Evolutionary conservation across 2,113 vertebrate genomes (phyloP).

Genomic region (Hemichromis elongatus): DNA sequence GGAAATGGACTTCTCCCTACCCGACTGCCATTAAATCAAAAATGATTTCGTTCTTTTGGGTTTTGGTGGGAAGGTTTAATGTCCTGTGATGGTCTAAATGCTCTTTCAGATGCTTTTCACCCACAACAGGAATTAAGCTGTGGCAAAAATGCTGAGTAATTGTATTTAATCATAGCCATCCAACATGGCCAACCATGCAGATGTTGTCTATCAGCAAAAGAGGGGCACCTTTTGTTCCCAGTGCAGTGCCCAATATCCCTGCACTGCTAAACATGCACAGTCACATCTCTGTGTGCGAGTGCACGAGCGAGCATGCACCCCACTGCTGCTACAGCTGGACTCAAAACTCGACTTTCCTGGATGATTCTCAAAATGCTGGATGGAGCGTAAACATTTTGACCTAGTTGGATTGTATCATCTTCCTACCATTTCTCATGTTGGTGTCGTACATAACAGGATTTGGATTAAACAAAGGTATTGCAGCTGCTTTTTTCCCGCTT

Average conservation of each 20-base stretch:
- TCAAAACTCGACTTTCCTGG: constrained; percentile 18
- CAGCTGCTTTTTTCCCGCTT: neutral
- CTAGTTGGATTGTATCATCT: constrained; percentile 10
- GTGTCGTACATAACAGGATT: neutral
- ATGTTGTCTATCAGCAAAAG: neutral
- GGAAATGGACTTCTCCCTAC: neutral
- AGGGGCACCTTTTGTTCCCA: neutral
- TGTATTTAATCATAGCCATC: neutral
- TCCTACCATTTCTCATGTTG: neutral
- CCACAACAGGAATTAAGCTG: neutral
- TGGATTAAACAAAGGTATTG: neutral
- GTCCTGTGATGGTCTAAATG: neutral
- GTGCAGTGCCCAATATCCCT: neutral
- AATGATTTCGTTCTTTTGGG: neutral
- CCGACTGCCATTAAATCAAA: neutral
- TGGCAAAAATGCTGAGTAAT: neutral
- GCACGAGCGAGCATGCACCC: neutral
- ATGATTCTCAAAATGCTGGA: neutral
- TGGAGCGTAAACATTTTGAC: neutral
- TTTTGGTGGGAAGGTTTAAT: neutral
- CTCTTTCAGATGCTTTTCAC: neutral
- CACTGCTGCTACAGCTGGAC: constrained; percentile 4
- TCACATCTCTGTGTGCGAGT: neutral
- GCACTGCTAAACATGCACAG: constrained; percentile 13
- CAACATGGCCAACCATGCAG: neutral